Base-by-base conservation (phyloP, 2,888 invertebrate genomes). In the Theretra japonica region DNA sequence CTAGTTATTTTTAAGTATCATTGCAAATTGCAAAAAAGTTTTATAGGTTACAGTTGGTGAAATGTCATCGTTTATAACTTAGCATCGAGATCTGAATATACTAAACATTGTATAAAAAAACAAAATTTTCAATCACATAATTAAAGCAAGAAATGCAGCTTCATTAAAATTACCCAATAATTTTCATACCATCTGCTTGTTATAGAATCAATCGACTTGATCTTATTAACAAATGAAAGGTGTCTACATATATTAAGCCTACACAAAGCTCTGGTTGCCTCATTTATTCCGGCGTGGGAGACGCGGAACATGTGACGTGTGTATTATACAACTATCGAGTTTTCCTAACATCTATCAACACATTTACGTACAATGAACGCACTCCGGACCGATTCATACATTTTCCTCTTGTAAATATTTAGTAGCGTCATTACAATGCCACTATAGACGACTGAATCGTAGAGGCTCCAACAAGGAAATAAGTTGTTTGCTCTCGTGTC, bases 231-330 rank as follows among this genome's bases (percentile, higher is more conserved):
- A 15, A 65, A 65, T 60, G 30, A 62, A 62, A 62, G 62, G 62
- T 21, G 53, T 53, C 5, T 53, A 53, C 53, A 53, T 53, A 33
- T 62, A 62, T 28, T 25, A 58, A 62, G 25, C 48, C 48, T 90
- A 88, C 79, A 82, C 78, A 77, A 79, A 77, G 77, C 71, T 57
- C 73, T 15, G 80, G 82, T 84, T 7, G 30, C 30, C n/a, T 41
- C 82, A 82, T 85, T 88, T 84, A 33, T 33, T 21, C 80, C 74
- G 76, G 85, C 87, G 88, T 88, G 88, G 87, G 87, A 88, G 88
- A 87, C 85, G 84, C 85, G 83, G 85, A 84, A 83, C 86, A 83
- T 82, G 78, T 76, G 75, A 76, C 74, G 77, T 75, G 21, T 65
- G n/a, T 65, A n/a, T 53, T 69, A 69, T 33, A 69, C 69, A 57